Percentiles rank a stretch among this genome's conserved stretches.
Evolutionary conservation across 2,888 invertebrate species (phyloP).

Genomic region (Coecobrya sp.): DNA sequence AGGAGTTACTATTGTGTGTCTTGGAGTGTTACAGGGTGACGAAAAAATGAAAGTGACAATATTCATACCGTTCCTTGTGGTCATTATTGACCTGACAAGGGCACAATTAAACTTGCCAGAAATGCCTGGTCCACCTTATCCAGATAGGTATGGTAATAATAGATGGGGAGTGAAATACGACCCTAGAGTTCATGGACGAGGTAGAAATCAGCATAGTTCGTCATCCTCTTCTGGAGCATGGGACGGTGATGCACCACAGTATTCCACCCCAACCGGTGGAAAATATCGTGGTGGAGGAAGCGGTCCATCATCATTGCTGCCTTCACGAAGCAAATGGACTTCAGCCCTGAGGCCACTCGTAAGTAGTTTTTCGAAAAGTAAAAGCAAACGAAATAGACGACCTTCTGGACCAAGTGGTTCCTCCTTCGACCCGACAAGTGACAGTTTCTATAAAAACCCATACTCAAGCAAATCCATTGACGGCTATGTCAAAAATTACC

Average conservation of each 20-base stretch:
- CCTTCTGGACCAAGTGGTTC: slow-evolving; percentile 6
- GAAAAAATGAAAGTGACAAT: slow-evolving; percentile 11
- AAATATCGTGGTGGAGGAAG: slow-evolving; percentile 16
- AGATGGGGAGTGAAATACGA: slow-evolving; percentile 79
- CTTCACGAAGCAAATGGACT: slow-evolving; percentile 61
- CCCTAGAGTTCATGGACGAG: slow-evolving; percentile 66
- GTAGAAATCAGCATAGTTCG: slow-evolving; percentile 34
- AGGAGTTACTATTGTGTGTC: background rate
- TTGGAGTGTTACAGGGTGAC: background rate
- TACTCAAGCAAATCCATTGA: slow-evolving; percentile 60
- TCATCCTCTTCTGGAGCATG: slow-evolving; percentile 50
- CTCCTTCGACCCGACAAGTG: slow-evolving; percentile 71
- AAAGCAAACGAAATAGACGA: slow-evolving; percentile 58
- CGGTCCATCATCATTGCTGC: background rate
- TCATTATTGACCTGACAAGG: slow-evolving; percentile 30
- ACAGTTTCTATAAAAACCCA: slow-evolving; percentile 50
- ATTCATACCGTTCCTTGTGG: slow-evolving; percentile 12
- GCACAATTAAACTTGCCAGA: slow-evolving; percentile 73
- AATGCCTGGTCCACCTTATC: slow-evolving; percentile 76
- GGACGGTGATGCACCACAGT: slow-evolving; percentile 19
- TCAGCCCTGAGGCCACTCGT: slow-evolving; percentile 71
- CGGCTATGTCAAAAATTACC: slow-evolving; percentile 67
- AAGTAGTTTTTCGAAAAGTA: slow-evolving; percentile 63
- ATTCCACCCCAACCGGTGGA: background rate
- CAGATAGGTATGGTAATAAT: slow-evolving; percentile 68